Evolutionary conservation across 2,113 vertebrate species (phyloP), one percentile per base, ranked within the genome.

Genomic region (Spermophilus dauricus): DNA sequence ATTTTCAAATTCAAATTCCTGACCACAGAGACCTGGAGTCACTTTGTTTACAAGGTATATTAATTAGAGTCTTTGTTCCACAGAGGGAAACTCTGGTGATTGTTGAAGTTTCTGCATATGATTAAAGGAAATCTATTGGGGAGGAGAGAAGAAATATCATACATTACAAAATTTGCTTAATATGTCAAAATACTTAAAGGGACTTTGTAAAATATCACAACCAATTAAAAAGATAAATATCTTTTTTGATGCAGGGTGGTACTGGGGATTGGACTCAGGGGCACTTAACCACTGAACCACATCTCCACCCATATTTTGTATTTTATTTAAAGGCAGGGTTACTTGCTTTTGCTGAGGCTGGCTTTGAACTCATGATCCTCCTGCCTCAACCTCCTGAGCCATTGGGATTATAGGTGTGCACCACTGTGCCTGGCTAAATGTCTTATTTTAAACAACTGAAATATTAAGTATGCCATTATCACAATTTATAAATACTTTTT

Each of bases 381-480:
- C 51, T 53, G 51, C 3, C 51, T 53, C 51, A 53, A 14, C 51
- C 51, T 53, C 51, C 16, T 53, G 51, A 53, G 51, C 51, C 14
- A 16, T 16, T 53, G 51, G 14, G 14, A 53, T 53, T 53, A 53
- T 16, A 53, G 3, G 51, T 53, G 16, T 53, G 51, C 14, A 16
- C 51, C 16, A 53, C 51, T 16, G 13, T 16, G 14, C 51, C 14
- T 53, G 51, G 51, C 17, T 61, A 61, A 61, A 63, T 63, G 28
- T 56, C 28, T 90, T 70, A 82, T 69, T 94, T 85, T 96, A 56
- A 84, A 63, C 45, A 61, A 39, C 56, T 61, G n/a, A 96, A 96
- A 18, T 51, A 28, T 92, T 16, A 48, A 53, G 37, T 37, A 10
- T 77, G 26, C 45, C 20, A 37, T 69, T 96, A 14, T 89, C 37